These are phyloP conservation scores for Lasioglossum villosulum DNA, from an alignment of 2,888 invertebrate genomes.

Conservation along the genomic window DNA sequence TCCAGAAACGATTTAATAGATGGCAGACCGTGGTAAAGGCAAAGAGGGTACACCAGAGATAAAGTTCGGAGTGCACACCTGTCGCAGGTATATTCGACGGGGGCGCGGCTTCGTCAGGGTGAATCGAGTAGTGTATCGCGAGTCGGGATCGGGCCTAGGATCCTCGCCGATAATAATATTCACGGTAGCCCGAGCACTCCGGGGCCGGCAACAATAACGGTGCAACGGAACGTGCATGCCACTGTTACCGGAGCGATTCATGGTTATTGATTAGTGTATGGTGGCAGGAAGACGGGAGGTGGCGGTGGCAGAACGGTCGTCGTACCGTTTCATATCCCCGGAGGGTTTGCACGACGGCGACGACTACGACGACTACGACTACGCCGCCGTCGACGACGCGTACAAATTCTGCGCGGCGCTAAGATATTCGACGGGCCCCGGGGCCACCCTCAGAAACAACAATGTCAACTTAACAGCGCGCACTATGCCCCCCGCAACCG, in stretches of 20 bases:
- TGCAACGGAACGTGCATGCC: constrained; percentile 77
- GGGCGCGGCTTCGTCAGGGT: neutral
- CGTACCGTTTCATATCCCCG: constrained; percentile 68
- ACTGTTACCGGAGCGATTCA: constrained; percentile 78
- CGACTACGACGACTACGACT: constrained; percentile 27
- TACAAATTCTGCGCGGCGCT: constrained; percentile 72
- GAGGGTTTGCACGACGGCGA: constrained; percentile 68
- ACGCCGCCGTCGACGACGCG: constrained; percentile 39
- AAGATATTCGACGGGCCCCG: constrained; percentile 81
- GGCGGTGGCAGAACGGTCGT: constrained; percentile 40
- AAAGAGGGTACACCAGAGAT: neutral
- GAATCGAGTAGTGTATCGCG: constrained; percentile 15
- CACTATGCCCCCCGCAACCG: constrained; percentile 73
- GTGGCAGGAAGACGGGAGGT: constrained; percentile 75
- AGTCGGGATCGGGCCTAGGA: constrained; percentile 40
- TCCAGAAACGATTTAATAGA: neutral
- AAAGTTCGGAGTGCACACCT: neutral
- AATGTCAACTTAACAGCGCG: constrained; percentile 81
- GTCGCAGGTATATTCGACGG: neutral
- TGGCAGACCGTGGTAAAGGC: neutral
- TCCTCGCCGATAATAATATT: constrained; percentile 69
- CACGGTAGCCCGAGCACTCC: constrained; percentile 67
- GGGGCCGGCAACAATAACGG: constrained; percentile 72
- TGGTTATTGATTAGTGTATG: constrained; percentile 79
- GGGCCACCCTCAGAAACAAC: constrained; percentile 82